phyloP scores from a whole-genome alignment of 2,888 invertebrate species.

The Myathropa florea region DNA sequence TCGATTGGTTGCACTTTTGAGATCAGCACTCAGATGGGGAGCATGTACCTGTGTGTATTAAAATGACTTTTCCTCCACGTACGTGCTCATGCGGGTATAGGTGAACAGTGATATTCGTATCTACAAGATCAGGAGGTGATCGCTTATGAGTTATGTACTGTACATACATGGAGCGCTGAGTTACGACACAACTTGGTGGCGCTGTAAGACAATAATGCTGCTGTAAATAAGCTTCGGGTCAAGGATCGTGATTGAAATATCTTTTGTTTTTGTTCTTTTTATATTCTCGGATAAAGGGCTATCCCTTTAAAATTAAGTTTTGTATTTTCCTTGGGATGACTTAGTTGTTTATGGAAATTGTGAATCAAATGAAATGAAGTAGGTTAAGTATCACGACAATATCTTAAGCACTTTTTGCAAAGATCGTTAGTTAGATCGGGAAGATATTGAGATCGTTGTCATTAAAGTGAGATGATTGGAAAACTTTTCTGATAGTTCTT shows the following conservation, averaged over 20 bases:
- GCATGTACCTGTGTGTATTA: constrained; percentile 38
- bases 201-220: neutral
- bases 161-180: neutral
- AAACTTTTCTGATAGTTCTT: too few relatives aligned
- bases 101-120: constrained; percentile 3
- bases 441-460: too few relatives aligned
- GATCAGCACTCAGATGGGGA: constrained; percentile 45
- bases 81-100: neutral
- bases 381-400: too few relatives aligned
- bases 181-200: constrained; percentile 1
- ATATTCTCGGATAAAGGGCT: too few relatives aligned
- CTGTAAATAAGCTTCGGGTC: neutral
- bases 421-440: too few relatives aligned
- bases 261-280: neutral
- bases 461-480: too few relatives aligned
- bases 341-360: too few relatives aligned
- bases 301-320: too few relatives aligned
- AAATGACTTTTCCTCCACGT: neutral
- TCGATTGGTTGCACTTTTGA: constrained; percentile 52
- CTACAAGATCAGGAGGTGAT: constrained; percentile 29
- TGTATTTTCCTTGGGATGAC: too few relatives aligned
- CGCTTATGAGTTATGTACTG: constrained; percentile 16
- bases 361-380: too few relatives aligned
- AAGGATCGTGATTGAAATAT: neutral
- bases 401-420: too few relatives aligned